Base-by-base conservation (phyloP, 2,888 invertebrate species). In the Unio pictorum region DNA sequence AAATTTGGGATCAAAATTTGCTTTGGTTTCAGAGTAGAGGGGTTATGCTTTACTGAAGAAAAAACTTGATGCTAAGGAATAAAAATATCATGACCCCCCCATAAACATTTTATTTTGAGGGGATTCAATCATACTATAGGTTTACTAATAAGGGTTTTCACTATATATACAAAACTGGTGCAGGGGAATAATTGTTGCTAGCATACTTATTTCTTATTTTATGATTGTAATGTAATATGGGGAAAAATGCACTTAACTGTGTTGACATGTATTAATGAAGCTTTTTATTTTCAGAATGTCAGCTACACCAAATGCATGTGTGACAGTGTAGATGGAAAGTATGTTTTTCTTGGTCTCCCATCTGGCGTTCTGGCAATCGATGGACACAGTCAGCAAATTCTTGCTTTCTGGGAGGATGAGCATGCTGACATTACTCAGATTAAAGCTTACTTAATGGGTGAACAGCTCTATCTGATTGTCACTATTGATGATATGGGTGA, bases 401-500 rank as follows among this genome's bases (percentile, higher is more conserved):
- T 85, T 15, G 74, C 79, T 30, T 62, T 64, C 8, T 87, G 86
- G 87, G 84, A 86, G 70, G 87, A 88, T 60, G 84, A 86, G 1
- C 75, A 75, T 30, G 78, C 84, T 18, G 86, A 87, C 65, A 80
- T 88, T 23, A 72, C 76, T 20, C 75, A 72, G 64, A 79, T 87
- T 2, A 77, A 81, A 55, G 66, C 78, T 6, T 77, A 79, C 55
- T 65, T 73, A 15, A 67, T 87, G n/a, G 79, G 73, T 26, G 81
- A 77, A 56, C 78, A 84, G 45, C 78, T 77, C 20, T 84, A 86
- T 71, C 69, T 84, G 7, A 68, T 88, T 34, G 68, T 80, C 11
- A 81, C 86, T 6, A 69, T 87, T 55, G 88, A 88, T 83, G 88
- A 88, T 67, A 85, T 87, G 85, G 89, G 89, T 89, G 77, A 60